Percentiles rank a stretch among this genome's conserved stretches.
These are phyloP conservation scores for Calliopsis andreniformis DNA, from an alignment of 1,140 invertebrate genomes.

Conservation along the genomic window DNA sequence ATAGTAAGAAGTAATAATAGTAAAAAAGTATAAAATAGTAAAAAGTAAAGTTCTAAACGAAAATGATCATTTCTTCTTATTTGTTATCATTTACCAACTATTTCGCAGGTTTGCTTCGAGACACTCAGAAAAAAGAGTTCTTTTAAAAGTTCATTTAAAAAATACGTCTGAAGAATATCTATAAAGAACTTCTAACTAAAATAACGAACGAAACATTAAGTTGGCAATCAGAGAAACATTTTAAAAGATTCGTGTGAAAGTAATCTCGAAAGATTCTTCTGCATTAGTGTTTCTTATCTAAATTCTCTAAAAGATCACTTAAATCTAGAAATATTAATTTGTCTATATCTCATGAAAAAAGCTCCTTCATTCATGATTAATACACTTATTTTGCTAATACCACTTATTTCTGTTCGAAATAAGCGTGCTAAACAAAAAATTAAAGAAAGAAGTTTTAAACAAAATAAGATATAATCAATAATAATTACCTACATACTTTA, in stretches of 20 bases:
- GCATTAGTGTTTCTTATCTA: neutral
- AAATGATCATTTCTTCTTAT: neutral
- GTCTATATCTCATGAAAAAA: no score
- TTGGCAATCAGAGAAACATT: neutral
- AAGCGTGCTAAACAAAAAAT: neutral
- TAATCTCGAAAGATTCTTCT: constrained; percentile 11
- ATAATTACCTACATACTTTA: no score
- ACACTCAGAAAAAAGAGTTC: neutral
- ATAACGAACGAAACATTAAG: constrained; percentile 38
- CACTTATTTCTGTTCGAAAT: no score
- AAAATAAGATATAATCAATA: neutral
- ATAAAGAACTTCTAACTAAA: constrained; percentile 8
- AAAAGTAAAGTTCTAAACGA: no score
- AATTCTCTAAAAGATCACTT: no score
- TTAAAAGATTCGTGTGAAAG: neutral
- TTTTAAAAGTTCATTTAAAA: constrained; percentile 21
- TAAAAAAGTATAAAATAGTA: no score
- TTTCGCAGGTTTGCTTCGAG: neutral
- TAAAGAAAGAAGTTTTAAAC: no score
- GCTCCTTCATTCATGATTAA: no score
- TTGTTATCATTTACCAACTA: neutral
- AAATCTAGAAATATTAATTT: no score
- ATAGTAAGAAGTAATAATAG: no score
- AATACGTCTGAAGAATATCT: constrained; percentile 11
- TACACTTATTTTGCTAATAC: no score